A percentile compares a stretch with the other conserved stretches of the same genome.
Conservation (phyloP, 2,113 vertebrate genomes). For the Oryzias melastigma region DNA sequence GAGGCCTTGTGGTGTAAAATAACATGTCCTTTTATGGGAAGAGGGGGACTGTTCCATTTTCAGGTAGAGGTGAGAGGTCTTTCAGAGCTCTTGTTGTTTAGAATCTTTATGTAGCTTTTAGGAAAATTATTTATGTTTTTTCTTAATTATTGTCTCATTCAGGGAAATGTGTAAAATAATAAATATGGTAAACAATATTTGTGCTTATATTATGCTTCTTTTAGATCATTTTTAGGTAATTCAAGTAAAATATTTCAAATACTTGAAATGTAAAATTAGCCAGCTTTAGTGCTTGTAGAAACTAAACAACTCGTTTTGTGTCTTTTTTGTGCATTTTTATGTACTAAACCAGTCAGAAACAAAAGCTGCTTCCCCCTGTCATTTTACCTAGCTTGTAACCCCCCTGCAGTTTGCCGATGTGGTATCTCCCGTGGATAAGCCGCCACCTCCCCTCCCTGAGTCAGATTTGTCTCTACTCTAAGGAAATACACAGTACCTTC, state of each 20-base stretch:
- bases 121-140: background rate
- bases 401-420: slow-evolving; percentile 55
- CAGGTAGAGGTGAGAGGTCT: slow-evolving; percentile 43
- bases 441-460: slow-evolving; percentile 75
- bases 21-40: slow-evolving; percentile 81
- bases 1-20: slow-evolving; percentile 77
- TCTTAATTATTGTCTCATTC: no score
- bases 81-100: slow-evolving; percentile 2
- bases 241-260: slow-evolving; percentile 9
- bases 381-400: slow-evolving; percentile 33
- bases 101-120: background rate
- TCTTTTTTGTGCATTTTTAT: slow-evolving; percentile 3
- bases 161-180: no score
- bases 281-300: background rate
- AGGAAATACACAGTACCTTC: slow-evolving; percentile 72
- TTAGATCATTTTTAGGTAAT: background rate
- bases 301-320: background rate
- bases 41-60: slow-evolving; percentile 67
- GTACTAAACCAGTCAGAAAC: slow-evolving; percentile 17
- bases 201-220: no score
- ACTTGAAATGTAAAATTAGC: background rate
- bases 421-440: slow-evolving; percentile 71
- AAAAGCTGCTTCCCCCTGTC: slow-evolving; percentile 18
- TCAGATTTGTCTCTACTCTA: slow-evolving; percentile 78
- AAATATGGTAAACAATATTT: no score